Evolutionary conservation across 92 coral and sea anemone species (phyloP).

Genomic region (Anthopleura xanthogrammica): DNA sequence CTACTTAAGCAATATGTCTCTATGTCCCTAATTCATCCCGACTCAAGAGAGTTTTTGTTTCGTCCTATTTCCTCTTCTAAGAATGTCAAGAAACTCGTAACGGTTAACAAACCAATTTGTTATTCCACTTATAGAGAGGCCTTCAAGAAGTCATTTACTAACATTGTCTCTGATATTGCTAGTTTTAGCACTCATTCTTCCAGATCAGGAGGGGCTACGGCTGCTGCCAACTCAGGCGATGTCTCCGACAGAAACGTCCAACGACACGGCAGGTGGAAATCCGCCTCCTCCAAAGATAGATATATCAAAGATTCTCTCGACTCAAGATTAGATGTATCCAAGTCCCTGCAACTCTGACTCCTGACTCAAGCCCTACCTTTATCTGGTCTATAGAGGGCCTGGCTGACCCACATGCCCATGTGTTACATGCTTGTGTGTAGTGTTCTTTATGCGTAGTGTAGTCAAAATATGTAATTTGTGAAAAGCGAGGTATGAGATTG

Average conservation of each 20-base stretch:
- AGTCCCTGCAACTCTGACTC: neutral
- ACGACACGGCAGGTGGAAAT: constrained; percentile 1
- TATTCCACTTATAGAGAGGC: constrained; percentile 39
- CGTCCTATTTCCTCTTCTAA: constrained; percentile 40
- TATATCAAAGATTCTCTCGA: neutral
- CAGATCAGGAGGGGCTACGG: neutral
- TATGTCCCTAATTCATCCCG: constrained; percentile 12
- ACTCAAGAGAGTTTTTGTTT: constrained; percentile 37
- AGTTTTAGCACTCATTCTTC: neutral
- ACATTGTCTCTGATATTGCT: constrained; percentile 19
- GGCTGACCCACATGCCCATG: constrained; percentile 10
- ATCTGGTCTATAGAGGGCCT: neutral
- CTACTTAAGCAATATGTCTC: constrained; percentile 24
- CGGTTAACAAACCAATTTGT: constrained; percentile 38
- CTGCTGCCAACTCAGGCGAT: neutral
- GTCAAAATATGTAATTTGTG: neutral
- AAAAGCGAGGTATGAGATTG: too few species aligned
- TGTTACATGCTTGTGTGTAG: neutral
- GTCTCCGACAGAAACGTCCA: neutral
- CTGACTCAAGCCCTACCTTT: constrained; percentile 7
- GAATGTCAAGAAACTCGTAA: constrained; percentile 29
- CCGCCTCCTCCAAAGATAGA: neutral
- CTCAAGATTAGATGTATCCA: constrained; percentile 1
- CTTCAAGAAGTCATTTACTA: constrained; percentile 35
- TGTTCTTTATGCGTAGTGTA: neutral